Conservation (phyloP, 2,888 invertebrate species). For the Nomada fabriciana region DNA sequence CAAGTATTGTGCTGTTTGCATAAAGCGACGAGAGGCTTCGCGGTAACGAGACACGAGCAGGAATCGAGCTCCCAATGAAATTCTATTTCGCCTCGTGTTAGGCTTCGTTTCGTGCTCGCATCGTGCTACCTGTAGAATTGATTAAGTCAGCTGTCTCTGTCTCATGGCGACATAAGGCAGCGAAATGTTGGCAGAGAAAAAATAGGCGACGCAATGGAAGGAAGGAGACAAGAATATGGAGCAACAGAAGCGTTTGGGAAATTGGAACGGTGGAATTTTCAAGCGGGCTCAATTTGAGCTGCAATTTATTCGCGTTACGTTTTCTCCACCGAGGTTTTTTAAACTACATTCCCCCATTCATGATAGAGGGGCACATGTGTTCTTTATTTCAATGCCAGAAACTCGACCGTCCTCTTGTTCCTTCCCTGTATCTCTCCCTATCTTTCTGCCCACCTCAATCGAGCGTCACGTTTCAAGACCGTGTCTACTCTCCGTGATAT, state of each 20-base stretch:
- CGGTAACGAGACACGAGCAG: constrained; percentile 68
- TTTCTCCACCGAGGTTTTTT: constrained; percentile 3
- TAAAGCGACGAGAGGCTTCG: constrained; percentile 72
- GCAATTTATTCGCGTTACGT: constrained; percentile 21
- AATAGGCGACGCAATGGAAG: not conserved
- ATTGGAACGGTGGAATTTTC: constrained; percentile 1
- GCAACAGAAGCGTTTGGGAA: not conserved
- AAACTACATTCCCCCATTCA: not conserved
- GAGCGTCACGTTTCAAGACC: constrained; percentile 37
- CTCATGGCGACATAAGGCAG: not conserved
- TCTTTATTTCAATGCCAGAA: constrained; percentile 7
- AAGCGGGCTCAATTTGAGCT: not conserved
- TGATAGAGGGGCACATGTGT: not conserved
- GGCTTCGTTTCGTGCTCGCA: constrained; percentile 35
- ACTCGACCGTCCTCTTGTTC: constrained; percentile 3
- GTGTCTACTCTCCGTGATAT: constrained; percentile 4
- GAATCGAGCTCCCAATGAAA: constrained; percentile 69
- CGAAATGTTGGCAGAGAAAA: not conserved
- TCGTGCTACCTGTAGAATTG: constrained; percentile 16
- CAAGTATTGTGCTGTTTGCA: constrained; percentile 76
- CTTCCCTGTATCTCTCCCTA: not conserved
- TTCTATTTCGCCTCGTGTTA: constrained; percentile 58
- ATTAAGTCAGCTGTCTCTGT: not conserved
- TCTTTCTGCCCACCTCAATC: not conserved
- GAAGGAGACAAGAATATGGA: not conserved